Evolutionary conservation across 1,140 invertebrate genomes (phyloP), one percentile per base, ranked within the genome.

Genomic region (Plectus sambesii): DNA sequence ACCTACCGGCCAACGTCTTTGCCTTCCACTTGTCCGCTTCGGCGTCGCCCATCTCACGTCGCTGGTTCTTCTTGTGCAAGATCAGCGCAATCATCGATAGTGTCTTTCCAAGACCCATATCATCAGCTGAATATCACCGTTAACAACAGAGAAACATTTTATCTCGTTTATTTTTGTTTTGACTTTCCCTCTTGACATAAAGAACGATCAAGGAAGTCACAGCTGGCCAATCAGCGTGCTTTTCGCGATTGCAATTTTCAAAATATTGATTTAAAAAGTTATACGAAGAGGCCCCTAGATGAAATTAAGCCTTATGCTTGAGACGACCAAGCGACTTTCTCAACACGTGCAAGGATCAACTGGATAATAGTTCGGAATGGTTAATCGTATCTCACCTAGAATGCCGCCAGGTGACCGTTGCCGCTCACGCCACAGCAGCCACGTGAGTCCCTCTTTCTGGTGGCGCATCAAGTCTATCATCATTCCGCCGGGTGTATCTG

Each of bases 41-140:
- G 15, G 5, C 46, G 40, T 48, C 22, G n/a, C 9, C 25, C 23
- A 39, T 15, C 19, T 40, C 44, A 24, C 22, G 20, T 2, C 45
- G 45, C 19, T 44, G 53, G 23, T 58, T 58, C 41, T 57, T 57
- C 47, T 75, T 69, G 30, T 72, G 70, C 1, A 83, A 61, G 2
- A 85, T 75, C 2, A 90, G 69, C 0, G 87, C 79, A 51, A 96
- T 86, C 81, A 90, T 87, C 0, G 84, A 87, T 3, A 94, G 69
- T 0, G 89, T 94, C 72, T 94, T 93, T 0, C 85, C 86, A 0
- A 77, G 63, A 24, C 89, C 89, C 88, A 94, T 94, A 67, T 93
- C 88, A 74, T 93, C 88, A 42, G 87, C 73, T 70, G 55, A 6
- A 58, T n/a, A n/a, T n/a, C n/a, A 58, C n/a, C n/a, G n/a, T n/a